A percentile compares a stretch with the other conserved stretches of the same genome.
These are phyloP conservation scores for Prorops nasuta DNA, from an alignment of 1,140 invertebrate genomes.

Conservation along the genomic window DNA sequence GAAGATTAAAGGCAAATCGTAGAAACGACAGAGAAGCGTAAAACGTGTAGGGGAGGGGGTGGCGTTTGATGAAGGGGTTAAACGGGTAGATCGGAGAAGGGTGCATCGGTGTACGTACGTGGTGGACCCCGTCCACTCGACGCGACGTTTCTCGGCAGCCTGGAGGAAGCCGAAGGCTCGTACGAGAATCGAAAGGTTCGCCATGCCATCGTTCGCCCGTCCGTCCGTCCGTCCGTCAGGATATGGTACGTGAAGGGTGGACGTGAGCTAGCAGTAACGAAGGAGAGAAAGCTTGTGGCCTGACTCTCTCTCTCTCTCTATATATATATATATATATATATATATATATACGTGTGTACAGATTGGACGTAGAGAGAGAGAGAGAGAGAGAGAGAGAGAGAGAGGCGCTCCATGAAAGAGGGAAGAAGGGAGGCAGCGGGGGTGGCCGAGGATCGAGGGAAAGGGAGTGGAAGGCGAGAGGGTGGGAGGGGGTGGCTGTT, in stretches of 20 bases:
- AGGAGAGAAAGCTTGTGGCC: slow-evolving; percentile 13
- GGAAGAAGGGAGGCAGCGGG: slow-evolving; percentile 7
- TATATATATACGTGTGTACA: slow-evolving; percentile 9
- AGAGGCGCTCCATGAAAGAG: slow-evolving; percentile 4
- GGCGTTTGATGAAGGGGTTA: no score
- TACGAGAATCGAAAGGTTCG: background rate
- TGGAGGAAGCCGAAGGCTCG: background rate
- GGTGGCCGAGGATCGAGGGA: slow-evolving; percentile 25
- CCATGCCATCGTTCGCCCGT: background rate
- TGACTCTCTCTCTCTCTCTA: no score
- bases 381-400: background rate
- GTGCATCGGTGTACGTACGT: no score
- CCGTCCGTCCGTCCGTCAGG: slow-evolving; percentile 12
- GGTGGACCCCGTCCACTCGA: no score
- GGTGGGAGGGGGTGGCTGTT: slow-evolving; percentile 48
- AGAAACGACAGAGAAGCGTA: no score
- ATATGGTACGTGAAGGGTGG: slow-evolving; percentile 21
- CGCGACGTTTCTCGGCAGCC: no score
- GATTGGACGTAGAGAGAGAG: slow-evolving; percentile 9
- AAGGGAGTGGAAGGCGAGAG: slow-evolving; percentile 29
- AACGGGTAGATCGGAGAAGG: no score
- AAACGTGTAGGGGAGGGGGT: no score
- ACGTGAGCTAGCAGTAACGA: slow-evolving; percentile 26
- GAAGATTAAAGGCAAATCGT: no score
- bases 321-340: no score